Evolutionary conservation across 2,113 vertebrate species (phyloP), one percentile per base, ranked within the genome.

Genomic region (Heterochromis multidens): DNA sequence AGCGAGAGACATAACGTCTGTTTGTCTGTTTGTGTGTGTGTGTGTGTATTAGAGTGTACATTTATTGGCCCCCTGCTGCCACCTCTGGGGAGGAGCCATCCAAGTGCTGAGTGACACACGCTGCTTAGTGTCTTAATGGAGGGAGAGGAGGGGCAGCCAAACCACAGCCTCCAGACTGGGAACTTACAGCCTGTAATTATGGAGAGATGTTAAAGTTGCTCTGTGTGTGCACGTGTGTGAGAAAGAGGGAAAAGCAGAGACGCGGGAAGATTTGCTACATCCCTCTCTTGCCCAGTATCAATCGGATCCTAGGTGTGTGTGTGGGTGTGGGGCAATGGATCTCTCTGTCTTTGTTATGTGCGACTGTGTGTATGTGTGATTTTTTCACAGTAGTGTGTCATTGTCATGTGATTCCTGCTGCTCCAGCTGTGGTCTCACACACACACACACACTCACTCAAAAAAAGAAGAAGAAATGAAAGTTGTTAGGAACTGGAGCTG

Each of bases 111-210:
- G 89, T 95, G 93, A 94, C 95, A 95, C 86, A 93, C 56, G 80
- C 92, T 93, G 91, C 87, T 95, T 93, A 92, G 91, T 91, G 93
- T 93, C 93, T 94, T 94, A 94, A 95, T 94, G 92, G 93, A 93
- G 87, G 80, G 83, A 87, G 88, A 91, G 92, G 88, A 92, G 83
- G 87, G 89, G 91, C 86, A 91, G 95, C 94, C 93, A 95, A 95
- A 95, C 93, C 93, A 87, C 94, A 95, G 92, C 89, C 93, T 93
- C 87, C 65, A 94, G 83, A 93, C 93, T 81, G 84, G 85, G 91
- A 94, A 90, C 90, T 83, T 85, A 86, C 88, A 91, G 93, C 89
- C 93, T 94, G 93, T 93, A 95, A 95, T 95, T 94, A 95, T 84
- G 82, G 88, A 88, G 92, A 82, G 79, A 93, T 84, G 91, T 94